phyloP scores from a whole-genome alignment of 2,113 vertebrate genomes.

The Taurulus bubalis region DNA sequence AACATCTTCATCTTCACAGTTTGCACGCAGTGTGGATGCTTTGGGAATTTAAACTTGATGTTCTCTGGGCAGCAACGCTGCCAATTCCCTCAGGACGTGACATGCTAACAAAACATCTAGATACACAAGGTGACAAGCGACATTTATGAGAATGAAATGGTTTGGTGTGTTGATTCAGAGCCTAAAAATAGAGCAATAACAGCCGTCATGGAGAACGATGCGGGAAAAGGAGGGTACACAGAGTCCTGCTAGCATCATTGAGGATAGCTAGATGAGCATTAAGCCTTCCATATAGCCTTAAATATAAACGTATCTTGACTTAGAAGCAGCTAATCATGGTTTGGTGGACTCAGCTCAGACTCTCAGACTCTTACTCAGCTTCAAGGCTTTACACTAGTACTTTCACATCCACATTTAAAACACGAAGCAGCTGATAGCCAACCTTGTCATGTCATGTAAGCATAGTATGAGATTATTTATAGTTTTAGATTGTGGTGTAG shows the following conservation, averaged over 20 bases:
- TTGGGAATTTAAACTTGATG: not conserved
- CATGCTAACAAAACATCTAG: constrained; percentile 36
- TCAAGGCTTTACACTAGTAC: not conserved
- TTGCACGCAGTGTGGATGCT: not conserved
- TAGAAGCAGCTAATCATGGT: constrained; percentile 1
- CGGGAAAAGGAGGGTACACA: not conserved
- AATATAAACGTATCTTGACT: constrained; percentile 8
- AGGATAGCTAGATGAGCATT: not conserved
- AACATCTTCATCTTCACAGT: constrained; percentile 12
- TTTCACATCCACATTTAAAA: constrained; percentile 26
- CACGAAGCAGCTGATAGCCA: not conserved
- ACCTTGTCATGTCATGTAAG: not conserved
- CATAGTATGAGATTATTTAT: not conserved
- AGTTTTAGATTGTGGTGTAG: not conserved
- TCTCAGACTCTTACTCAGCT: no score
- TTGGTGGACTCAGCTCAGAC: not conserved
- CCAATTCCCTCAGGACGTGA: constrained; percentile 36
- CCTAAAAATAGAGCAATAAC: constrained; percentile 22
- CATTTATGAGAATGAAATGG: constrained; percentile 34
- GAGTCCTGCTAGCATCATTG: constrained; percentile 20
- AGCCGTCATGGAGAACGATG: not conserved
- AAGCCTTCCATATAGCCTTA: not conserved
- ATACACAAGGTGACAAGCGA: constrained; percentile 27
- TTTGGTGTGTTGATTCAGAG: constrained; percentile 39
- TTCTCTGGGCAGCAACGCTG: constrained; percentile 16